These are phyloP conservation scores for Drosophila longiperda DNA, from an alignment of 2,888 invertebrate genomes.

Conservation along the genomic window DNA sequence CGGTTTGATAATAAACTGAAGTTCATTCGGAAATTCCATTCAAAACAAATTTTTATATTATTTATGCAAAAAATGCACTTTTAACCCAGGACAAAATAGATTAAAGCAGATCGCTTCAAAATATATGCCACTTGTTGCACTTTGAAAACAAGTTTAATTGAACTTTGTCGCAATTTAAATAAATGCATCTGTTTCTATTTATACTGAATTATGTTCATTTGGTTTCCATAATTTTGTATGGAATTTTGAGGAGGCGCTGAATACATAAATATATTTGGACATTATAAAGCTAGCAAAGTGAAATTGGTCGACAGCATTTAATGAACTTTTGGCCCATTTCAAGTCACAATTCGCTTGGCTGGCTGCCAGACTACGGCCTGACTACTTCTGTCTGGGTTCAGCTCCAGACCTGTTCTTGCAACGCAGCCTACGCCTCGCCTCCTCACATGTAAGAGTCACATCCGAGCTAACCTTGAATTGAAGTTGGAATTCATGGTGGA, in stretches of 20 bases:
- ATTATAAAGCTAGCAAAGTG: constrained; percentile 37
- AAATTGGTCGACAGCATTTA: constrained; percentile 47
- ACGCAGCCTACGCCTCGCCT: neutral
- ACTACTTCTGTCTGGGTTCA: constrained; percentile 3
- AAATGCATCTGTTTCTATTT: constrained; percentile 15
- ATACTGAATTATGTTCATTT: constrained; percentile 14
- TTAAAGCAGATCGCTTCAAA: neutral
- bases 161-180: neutral
- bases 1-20: neutral
- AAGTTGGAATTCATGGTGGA: neutral
- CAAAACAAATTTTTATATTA: neutral
- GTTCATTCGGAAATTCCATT: neutral
- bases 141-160: neutral
- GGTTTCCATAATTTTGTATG: constrained; percentile 27
- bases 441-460: neutral
- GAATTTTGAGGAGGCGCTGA: constrained; percentile 38
- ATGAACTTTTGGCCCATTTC: constrained; percentile 77
- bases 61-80: neutral
- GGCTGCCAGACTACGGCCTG: constrained; percentile 42
- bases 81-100: neutral
- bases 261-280: constrained; percentile 33
- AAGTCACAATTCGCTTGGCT: constrained; percentile 53
- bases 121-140: neutral
- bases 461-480: constrained; percentile 42
- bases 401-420: constrained; percentile 16